Percentiles rank a stretch among this genome's conserved stretches.
These are phyloP conservation scores for Phylloscopus trochilus DNA, from an alignment of 2,113 vertebrate genomes.

Conservation along the genomic window DNA sequence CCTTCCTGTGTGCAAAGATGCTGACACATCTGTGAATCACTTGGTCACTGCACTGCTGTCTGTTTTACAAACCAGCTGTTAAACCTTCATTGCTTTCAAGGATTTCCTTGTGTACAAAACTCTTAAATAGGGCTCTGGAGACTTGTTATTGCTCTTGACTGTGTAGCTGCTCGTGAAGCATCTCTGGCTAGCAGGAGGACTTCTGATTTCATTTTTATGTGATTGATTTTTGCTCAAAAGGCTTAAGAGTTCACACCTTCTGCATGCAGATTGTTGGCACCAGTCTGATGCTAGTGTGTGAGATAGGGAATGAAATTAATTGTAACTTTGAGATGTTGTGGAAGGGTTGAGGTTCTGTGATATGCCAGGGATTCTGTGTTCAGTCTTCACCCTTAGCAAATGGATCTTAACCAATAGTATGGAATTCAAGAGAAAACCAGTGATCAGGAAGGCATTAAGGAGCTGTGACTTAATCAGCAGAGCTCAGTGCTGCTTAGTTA, in stretches of 20 bases:
- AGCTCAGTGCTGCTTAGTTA: background rate
- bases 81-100: background rate
- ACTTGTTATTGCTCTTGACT: background rate
- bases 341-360: background rate
- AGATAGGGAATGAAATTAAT: background rate
- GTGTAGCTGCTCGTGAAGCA: background rate
- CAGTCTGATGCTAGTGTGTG: background rate
- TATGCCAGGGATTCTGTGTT: background rate
- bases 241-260: background rate
- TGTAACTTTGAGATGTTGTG: background rate
- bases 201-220: background rate
- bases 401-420: background rate
- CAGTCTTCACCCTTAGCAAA: background rate
- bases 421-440: background rate
- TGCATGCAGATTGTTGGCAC: background rate
- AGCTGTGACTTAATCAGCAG: background rate
- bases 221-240: background rate
- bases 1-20: background rate
- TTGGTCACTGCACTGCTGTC: background rate
- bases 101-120: background rate
- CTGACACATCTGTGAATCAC: conserved; percentile 27
- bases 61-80: background rate
- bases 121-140: background rate
- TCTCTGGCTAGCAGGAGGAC: background rate
- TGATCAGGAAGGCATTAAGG: background rate